A percentile compares a stretch with the other conserved stretches of the same genome.
phyloP scores from a whole-genome alignment of 2,113 vertebrate species.

The Suricata suricatta region DNA sequence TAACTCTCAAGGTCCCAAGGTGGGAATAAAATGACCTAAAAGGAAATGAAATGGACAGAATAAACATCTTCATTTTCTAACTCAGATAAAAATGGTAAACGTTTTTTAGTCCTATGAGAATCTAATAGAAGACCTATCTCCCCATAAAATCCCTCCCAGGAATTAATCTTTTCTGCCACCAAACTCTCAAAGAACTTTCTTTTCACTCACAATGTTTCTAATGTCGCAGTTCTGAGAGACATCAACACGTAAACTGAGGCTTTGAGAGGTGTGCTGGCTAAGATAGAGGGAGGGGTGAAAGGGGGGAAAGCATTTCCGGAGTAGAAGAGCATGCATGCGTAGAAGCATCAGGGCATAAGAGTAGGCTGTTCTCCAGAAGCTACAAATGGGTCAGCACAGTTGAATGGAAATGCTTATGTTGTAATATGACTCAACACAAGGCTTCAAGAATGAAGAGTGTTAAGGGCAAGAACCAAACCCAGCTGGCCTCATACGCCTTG shows the following conservation, averaged over 20 bases:
- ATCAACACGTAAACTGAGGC: background rate
- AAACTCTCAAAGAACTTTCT: background rate
- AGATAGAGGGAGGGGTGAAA: background rate
- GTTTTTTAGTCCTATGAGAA: background rate
- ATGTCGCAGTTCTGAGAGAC: background rate
- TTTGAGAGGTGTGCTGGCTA: background rate
- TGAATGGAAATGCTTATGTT: conserved; percentile 3
- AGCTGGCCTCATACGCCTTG: background rate
- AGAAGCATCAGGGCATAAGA: background rate
- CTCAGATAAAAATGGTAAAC: background rate
- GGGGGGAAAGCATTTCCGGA: background rate
- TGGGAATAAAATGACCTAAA: background rate
- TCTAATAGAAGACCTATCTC: background rate
- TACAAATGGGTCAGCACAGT: background rate
- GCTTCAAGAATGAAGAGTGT: background rate
- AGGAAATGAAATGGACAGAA: background rate
- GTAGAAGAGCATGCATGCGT: background rate
- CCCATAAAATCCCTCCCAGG: background rate
- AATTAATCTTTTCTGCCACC: conserved; percentile 21
- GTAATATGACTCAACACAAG: background rate
- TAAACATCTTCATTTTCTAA: conserved; percentile 41
- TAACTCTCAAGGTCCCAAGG: background rate
- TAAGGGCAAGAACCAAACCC: background rate
- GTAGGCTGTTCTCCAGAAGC: conserved; percentile 3
- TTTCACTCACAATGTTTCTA: background rate